phyloP scores from a whole-genome alignment of 2,113 vertebrate genomes.

The Empidonax alnorum region DNA sequence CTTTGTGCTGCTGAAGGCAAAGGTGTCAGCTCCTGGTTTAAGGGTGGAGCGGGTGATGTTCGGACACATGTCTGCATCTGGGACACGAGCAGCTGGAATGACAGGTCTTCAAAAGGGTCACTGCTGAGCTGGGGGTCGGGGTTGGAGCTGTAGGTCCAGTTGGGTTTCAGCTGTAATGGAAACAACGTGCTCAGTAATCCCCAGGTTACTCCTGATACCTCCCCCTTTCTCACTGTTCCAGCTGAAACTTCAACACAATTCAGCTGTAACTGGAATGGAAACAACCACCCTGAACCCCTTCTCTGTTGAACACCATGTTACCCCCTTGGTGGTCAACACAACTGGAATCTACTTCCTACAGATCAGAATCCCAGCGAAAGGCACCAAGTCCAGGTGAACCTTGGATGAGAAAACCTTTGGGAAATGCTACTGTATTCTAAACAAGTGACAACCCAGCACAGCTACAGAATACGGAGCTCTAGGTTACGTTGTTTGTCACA shows the following conservation, averaged over 20 bases:
- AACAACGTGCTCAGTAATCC: constrained; percentile 40
- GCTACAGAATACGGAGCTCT: neutral
- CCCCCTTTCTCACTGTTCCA: neutral
- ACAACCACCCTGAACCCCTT: neutral
- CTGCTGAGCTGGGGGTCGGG: constrained; percentile 82
- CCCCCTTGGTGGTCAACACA: neutral
- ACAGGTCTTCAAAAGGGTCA: constrained; percentile 83
- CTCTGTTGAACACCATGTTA: neutral
- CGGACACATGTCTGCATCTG: constrained; percentile 75
- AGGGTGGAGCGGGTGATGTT: constrained; percentile 61
- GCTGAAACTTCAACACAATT: neutral
- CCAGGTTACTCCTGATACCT: neutral
- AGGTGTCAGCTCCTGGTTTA: constrained; percentile 66
- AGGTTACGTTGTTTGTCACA: neutral
- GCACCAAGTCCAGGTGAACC: neutral
- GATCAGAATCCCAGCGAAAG: neutral
- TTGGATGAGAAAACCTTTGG: neutral
- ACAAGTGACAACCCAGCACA: neutral
- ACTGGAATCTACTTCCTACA: neutral
- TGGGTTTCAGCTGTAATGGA: constrained; percentile 73
- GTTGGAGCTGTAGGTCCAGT: constrained; percentile 75
- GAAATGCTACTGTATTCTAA: neutral
- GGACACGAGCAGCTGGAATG: constrained; percentile 78
- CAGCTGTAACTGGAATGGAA: neutral
- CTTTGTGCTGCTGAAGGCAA: constrained; percentile 74